Percentiles rank a stretch among this genome's conserved stretches.
phyloP scores from a whole-genome alignment of 2,888 invertebrate genomes.

The Cybosia mesomella region DNA sequence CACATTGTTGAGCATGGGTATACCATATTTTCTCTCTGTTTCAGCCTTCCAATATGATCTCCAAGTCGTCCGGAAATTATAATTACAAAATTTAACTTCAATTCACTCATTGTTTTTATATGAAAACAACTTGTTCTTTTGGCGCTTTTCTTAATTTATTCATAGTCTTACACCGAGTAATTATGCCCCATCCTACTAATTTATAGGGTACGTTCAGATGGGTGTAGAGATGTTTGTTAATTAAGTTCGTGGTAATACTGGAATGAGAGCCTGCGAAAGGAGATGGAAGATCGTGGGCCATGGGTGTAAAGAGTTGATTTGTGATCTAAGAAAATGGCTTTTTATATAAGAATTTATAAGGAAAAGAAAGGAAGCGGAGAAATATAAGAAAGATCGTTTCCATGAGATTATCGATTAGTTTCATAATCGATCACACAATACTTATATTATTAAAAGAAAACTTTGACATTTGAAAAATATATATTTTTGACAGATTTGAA shows the following conservation, averaged over 20 bases:
- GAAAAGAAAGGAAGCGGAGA: too few relatives aligned
- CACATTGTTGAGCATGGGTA: background rate
- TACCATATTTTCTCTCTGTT: background rate
- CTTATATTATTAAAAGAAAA: too few relatives aligned
- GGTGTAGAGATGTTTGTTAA: conserved; percentile 10
- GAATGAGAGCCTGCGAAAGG: background rate
- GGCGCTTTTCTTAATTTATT: conserved; percentile 13
- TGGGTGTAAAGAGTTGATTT: too few relatives aligned
- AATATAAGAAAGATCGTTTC: too few relatives aligned
- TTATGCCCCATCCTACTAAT: conserved; percentile 15
- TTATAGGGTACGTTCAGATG: conserved; percentile 9
- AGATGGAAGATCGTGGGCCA: too few relatives aligned
- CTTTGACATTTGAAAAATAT: too few relatives aligned
- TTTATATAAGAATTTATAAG: too few relatives aligned
- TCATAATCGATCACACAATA: too few relatives aligned
- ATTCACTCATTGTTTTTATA: conserved; percentile 10
- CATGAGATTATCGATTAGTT: too few relatives aligned
- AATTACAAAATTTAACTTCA: background rate
- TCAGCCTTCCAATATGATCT: background rate
- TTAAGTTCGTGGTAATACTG: conserved; percentile 15
- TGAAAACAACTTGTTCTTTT: conserved; percentile 10
- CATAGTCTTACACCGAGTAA: conserved; percentile 19
- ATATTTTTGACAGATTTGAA: too few relatives aligned
- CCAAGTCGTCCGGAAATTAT: background rate
- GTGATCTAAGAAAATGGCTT: too few relatives aligned